Base-by-base conservation (phyloP, 2,113 vertebrate genomes). In the Otolemur garnettii region DNA sequence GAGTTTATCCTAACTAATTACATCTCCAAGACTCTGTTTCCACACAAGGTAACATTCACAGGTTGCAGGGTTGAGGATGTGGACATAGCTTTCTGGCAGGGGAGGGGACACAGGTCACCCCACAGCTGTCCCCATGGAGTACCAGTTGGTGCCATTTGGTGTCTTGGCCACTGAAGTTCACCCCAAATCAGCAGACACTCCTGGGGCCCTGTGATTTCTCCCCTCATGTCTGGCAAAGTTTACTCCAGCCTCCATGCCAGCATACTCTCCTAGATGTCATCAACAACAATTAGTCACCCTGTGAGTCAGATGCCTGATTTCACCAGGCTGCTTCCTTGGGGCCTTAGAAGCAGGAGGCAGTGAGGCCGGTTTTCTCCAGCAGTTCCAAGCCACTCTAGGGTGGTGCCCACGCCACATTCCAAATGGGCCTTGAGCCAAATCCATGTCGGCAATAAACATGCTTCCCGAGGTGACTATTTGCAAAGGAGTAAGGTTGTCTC, bases 241-340 rank as follows among this genome's bases (percentile, higher is more conserved):
- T 7, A 50, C 28, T 7, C 30, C 9, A 4, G 6, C 69, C 62
- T 59, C 26, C 81, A 74, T n/a, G 57, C 42, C 50, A 15, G 18
- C 82, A 60, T 38, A 15, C 59, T 88, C 64, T 79, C 68, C 57
- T 22, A 5, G 24, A 30, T 26, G 12, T 19, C 13, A 3, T 57
- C 0, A 5, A 59, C n/a, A 30, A 62, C 69, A 2, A 10, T 94
- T 94, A 91, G 90, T 97, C 92, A 96, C 78, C 80, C 53, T 6
- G 0, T 95, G 95, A 97, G 93, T 92, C 97, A 97, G 75, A 77
- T 1, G 17, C 90, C 60, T 53, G 33, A 72, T 80, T 75, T 68
- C 11, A 1, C 85, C 90, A 11, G 0, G 66, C 93, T 60, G 50
- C 71, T 26, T 74, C 77, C 66, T 26, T 45, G 0, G 12, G 42